phyloP scores from a whole-genome alignment of 2,888 invertebrate genomes.

The Rhingia rostrata region DNA sequence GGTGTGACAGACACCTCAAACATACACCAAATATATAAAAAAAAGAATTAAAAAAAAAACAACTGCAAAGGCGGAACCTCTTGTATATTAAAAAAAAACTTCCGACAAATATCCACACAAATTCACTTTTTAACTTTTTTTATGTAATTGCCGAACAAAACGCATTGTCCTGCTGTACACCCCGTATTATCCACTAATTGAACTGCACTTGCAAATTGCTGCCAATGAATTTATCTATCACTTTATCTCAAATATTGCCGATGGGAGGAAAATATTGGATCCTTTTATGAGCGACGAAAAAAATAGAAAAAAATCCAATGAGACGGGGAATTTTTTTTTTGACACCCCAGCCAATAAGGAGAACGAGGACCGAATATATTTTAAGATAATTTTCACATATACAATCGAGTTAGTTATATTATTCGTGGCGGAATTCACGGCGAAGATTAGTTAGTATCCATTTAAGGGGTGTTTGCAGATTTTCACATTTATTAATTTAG shows the following conservation, averaged over 20 bases:
- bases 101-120: conserved; percentile 43
- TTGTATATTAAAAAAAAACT: conserved; percentile 28
- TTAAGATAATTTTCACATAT: conserved; percentile 18
- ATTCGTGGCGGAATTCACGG: conserved; percentile 22
- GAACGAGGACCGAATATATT: conserved; percentile 40
- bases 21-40: conserved; percentile 19
- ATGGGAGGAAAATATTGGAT: conserved; percentile 49
- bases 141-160: conserved; percentile 57
- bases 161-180: conserved; percentile 54
- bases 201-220: conserved; percentile 33
- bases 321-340: conserved; percentile 58
- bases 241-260: conserved; percentile 19
- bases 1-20: conserved; percentile 61
- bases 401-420: conserved; percentile 8
- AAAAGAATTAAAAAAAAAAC: conserved; percentile 28
- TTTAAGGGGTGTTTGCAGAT: conserved; percentile 36
- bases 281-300: conserved; percentile 58
- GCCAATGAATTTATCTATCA: conserved; percentile 20
- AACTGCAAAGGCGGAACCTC: conserved; percentile 68
- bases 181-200: conserved; percentile 33
- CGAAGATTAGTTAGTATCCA: conserved; percentile 11
- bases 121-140: conserved; percentile 55
- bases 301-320: conserved; percentile 62
- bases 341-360: conserved; percentile 63
- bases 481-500: conserved; percentile 64